Percentiles rank a stretch among this genome's conserved stretches.
phyloP scores from a whole-genome alignment of 2,888 invertebrate species.

The Hirtodrosophila confusa region DNA sequence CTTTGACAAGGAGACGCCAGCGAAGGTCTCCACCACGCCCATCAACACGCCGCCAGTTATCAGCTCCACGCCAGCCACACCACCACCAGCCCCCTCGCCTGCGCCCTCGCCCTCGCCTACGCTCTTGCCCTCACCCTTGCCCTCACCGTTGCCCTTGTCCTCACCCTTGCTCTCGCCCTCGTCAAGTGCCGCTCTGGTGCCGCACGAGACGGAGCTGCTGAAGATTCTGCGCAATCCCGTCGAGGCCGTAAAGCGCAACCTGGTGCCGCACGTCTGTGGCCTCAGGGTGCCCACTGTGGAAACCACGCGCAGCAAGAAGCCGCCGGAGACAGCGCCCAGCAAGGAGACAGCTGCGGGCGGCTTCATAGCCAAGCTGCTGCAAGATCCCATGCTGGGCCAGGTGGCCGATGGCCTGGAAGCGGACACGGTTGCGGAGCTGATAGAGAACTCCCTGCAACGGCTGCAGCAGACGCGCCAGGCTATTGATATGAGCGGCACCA shows the following conservation, averaged over 20 bases:
- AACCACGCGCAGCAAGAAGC: slow-evolving; percentile 74
- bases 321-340: slow-evolving; percentile 59
- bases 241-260: slow-evolving; percentile 90
- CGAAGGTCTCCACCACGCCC: slow-evolving; percentile 47
- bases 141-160: slow-evolving; percentile 14
- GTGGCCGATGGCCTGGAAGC: slow-evolving; percentile 87
- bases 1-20: slow-evolving; percentile 73
- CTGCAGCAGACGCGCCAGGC: slow-evolving; percentile 84
- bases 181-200: slow-evolving; percentile 51
- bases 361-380: slow-evolving; percentile 87
- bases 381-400: slow-evolving; percentile 88
- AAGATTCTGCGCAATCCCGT: slow-evolving; percentile 89
- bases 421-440: slow-evolving; percentile 87
- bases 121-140: slow-evolving; percentile 2
- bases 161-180: slow-evolving; percentile 5
- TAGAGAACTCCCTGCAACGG: slow-evolving; percentile 88
- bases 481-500: slow-evolving; percentile 83
- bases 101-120: slow-evolving; percentile 5
- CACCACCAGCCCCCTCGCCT: slow-evolving; percentile 17
- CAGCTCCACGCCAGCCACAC: slow-evolving; percentile 56
- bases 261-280: slow-evolving; percentile 91
- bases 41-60: slow-evolving; percentile 61
- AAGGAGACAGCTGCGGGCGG: slow-evolving; percentile 38
- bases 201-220: slow-evolving; percentile 85
- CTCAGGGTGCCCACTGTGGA: slow-evolving; percentile 83